A percentile compares a stretch with the other conserved stretches of the same genome.
These are phyloP conservation scores for Girardinus metallicus DNA, from an alignment of 2,797 vertebrate species.

Conservation along the genomic window DNA sequence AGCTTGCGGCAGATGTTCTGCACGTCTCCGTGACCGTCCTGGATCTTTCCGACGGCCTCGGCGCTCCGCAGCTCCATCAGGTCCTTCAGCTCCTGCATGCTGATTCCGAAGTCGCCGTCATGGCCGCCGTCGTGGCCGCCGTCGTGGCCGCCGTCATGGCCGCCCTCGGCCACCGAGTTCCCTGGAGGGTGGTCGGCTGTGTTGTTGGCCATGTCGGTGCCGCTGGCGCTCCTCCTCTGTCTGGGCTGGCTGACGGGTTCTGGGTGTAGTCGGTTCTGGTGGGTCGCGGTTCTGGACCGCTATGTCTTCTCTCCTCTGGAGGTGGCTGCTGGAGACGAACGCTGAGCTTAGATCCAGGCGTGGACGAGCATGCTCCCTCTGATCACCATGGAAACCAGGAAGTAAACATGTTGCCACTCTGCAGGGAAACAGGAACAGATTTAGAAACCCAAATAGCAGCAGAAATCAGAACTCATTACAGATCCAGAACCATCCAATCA, in stretches of 20 bases:
- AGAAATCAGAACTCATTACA: neutral
- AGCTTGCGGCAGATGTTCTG: slow-evolving; percentile 88
- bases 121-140: slow-evolving; percentile 78
- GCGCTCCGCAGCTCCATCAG: slow-evolving; percentile 92
- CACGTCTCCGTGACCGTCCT: slow-evolving; percentile 84
- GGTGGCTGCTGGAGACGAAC: slow-evolving; percentile 38
- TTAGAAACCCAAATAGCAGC: slow-evolving; percentile 20
- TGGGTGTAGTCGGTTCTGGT: neutral
- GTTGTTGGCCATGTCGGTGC: slow-evolving; percentile 87
- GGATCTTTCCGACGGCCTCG: slow-evolving; percentile 87
- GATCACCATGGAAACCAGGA: slow-evolving; percentile 77
- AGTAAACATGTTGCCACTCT: slow-evolving; percentile 78
- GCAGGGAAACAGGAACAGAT: slow-evolving; percentile 52
- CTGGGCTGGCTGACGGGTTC: slow-evolving; percentile 18
- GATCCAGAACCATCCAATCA: slow-evolving; percentile 1
- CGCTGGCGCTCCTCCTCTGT: slow-evolving; percentile 37
- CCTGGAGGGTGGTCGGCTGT: slow-evolving; percentile 87
- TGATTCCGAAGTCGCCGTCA: slow-evolving; percentile 90
- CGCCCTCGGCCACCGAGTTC: slow-evolving; percentile 87
- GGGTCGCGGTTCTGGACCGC: slow-evolving; percentile 33
- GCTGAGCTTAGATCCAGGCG: slow-evolving; percentile 74
- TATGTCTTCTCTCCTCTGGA: slow-evolving; percentile 39
- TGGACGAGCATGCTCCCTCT: slow-evolving; percentile 77
- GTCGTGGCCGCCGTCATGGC: slow-evolving; percentile 79
- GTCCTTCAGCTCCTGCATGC: slow-evolving; percentile 83